Evolutionary conservation across 1,140 invertebrate species (phyloP).

Genomic region (Oryctes rhinoceros): DNA sequence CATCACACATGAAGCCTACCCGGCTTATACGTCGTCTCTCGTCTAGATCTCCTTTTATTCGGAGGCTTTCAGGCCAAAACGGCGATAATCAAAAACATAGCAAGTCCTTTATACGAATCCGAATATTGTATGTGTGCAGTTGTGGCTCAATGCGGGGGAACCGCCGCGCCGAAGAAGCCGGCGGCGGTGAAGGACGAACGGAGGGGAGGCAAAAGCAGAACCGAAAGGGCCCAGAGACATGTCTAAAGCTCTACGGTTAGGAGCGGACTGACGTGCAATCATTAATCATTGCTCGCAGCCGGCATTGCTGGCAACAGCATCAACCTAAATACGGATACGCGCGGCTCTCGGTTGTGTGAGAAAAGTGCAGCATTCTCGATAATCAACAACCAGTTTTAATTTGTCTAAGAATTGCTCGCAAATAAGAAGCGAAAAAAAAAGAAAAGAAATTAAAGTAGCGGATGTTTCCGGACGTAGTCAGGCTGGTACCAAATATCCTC

Average conservation of each 20-base stretch:
- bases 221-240: constrained; percentile 57
- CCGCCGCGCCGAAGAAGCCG: constrained; percentile 44
- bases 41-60: constrained; percentile 51
- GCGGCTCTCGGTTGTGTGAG: constrained; percentile 49
- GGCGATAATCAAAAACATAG: constrained; percentile 60
- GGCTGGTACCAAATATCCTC: not conserved
- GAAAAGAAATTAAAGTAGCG: not conserved
- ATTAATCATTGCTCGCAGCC: constrained; percentile 59
- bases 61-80: constrained; percentile 58
- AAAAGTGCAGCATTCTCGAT: constrained; percentile 56
- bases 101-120: constrained; percentile 59
- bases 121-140: constrained; percentile 58
- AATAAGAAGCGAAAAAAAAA: not conserved
- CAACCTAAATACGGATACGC: constrained; percentile 57
- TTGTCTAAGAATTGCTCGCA: constrained; percentile 51
- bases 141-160: constrained; percentile 55
- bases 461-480: not conserved
- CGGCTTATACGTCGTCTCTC: constrained; percentile 15
- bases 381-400: constrained; percentile 57
- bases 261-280: constrained; percentile 58
- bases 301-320: constrained; percentile 58
- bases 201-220: constrained; percentile 30
- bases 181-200: constrained; percentile 45
- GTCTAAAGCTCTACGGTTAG: constrained; percentile 61
- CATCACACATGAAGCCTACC: not conserved